Percentiles rank a stretch among this genome's conserved stretches.
Conservation (phyloP, 2,113 vertebrate species). For the Ahaetulla prasina region DNA sequence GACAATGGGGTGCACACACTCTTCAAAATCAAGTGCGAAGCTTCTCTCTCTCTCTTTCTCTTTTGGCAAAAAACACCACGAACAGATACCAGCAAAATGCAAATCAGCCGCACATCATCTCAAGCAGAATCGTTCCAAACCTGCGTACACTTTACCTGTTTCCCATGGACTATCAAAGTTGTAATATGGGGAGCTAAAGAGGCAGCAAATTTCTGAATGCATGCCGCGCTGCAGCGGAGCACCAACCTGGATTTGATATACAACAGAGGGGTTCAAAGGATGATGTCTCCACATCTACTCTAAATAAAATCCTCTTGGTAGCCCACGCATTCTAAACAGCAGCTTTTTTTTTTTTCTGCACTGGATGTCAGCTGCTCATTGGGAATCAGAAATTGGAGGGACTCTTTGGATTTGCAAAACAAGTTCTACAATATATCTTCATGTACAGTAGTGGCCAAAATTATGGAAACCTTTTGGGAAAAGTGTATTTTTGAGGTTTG, state of each 20-base stretch:
- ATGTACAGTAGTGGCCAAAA: too few species aligned
- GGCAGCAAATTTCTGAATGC: constrained; percentile 88
- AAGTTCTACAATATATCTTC: background rate
- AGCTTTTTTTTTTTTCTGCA: background rate
- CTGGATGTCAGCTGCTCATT: background rate
- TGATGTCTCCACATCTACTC: constrained; percentile 42
- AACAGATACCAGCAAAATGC: constrained; percentile 52
- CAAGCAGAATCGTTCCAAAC: constrained; percentile 63
- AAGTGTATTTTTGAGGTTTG: too few species aligned
- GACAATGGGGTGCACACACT: constrained; percentile 31
- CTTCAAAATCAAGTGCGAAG: constrained; percentile 55
- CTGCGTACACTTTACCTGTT: constrained; percentile 86
- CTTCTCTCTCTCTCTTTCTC: background rate
- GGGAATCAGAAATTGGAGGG: background rate
- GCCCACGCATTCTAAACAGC: background rate
- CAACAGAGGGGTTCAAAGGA: constrained; percentile 65
- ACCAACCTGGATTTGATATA: constrained; percentile 80
- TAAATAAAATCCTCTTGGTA: constrained; percentile 23
- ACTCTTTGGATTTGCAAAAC: background rate
- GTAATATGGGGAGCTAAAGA: constrained; percentile 96
- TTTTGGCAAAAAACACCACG: constrained; percentile 5
- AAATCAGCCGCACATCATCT: constrained; percentile 47
- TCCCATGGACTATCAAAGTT: constrained; percentile 93
- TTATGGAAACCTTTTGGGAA: too few species aligned
- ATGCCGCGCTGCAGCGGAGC: constrained; percentile 86